Evolutionary conservation across 2,113 vertebrate genomes (phyloP).

Genomic region (Octodon degus): DNA sequence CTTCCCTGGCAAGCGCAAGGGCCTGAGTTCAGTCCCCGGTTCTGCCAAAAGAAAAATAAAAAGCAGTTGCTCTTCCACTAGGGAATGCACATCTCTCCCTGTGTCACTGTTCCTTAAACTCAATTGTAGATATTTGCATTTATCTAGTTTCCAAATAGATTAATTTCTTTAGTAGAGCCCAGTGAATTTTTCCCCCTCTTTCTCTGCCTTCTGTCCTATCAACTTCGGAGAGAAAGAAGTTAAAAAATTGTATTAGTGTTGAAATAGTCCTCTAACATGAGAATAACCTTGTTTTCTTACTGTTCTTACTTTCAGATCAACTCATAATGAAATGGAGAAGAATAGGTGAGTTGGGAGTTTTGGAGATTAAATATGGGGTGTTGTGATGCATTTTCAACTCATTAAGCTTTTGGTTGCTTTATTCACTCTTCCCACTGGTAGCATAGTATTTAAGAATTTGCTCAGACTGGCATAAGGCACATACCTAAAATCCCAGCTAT

Average conservation of each 20-base stretch:
- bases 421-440: not conserved
- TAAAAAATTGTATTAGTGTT: constrained; percentile 61
- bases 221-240: constrained; percentile 47
- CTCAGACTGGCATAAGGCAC: not conserved
- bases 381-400: constrained; percentile 19
- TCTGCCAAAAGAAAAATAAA: no score
- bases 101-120: constrained; percentile 51
- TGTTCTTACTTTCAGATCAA: constrained; percentile 90
- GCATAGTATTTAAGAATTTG: not conserved
- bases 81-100: constrained; percentile 33
- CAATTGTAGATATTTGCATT: constrained; percentile 57
- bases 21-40: no score
- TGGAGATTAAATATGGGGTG: not conserved
- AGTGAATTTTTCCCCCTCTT: not conserved
- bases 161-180: constrained; percentile 42
- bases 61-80: constrained; percentile 58
- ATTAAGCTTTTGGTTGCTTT: not conserved
- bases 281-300: constrained; percentile 63
- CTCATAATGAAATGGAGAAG: constrained; percentile 99
- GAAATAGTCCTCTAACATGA: constrained; percentile 50
- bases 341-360: constrained; percentile 91
- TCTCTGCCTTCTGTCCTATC: constrained; percentile 10
- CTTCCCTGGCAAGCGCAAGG: no score
- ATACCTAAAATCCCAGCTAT: not conserved
- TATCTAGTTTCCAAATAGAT: constrained; percentile 26